A percentile compares a stretch with the other conserved stretches of the same genome.
Evolutionary conservation across 35 echinoderm and acorn worm species (phyloP).

Genomic region (Hemicentrotus pulcherrimus): DNA sequence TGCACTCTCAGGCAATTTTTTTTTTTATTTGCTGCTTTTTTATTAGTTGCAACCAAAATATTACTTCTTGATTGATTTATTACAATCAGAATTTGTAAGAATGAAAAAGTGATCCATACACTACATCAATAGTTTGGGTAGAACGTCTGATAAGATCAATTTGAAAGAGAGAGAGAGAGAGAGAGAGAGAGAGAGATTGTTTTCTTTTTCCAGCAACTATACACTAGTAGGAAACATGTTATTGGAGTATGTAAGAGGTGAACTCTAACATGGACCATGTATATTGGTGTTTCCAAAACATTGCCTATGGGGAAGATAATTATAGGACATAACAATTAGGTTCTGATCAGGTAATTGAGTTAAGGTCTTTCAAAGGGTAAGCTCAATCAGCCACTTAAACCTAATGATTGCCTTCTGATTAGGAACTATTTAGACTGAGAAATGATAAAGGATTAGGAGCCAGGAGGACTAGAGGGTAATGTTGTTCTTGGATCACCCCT

Average conservation of each 20-base stretch:
- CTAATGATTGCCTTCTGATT: constrained; percentile 7
- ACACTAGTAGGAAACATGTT: background rate
- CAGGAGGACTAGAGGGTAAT: background rate
- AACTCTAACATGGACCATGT: background rate
- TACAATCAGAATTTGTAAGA: too few species aligned
- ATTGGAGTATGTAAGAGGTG: background rate
- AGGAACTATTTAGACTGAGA: background rate
- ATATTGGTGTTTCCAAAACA: background rate
- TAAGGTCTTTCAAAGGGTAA: background rate
- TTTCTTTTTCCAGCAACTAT: too few species aligned
- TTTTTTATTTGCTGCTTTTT: too few species aligned
- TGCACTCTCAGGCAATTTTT: too few species aligned
- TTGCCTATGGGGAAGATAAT: background rate
- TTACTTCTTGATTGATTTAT: too few species aligned
- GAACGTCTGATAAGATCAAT: too few species aligned
- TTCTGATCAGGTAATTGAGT: constrained; percentile 30
- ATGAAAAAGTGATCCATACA: too few species aligned
- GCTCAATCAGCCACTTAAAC: background rate
- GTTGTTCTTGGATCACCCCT: background rate
- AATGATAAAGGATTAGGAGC: background rate
- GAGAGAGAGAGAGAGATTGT: too few species aligned
- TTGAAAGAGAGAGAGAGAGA: too few species aligned
- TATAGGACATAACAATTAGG: background rate
- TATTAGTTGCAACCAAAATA: too few species aligned
- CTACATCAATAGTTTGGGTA: too few species aligned